These are phyloP conservation scores for Trichacis sp. DNA, from an alignment of 2,888 invertebrate species.

Conservation along the genomic window DNA sequence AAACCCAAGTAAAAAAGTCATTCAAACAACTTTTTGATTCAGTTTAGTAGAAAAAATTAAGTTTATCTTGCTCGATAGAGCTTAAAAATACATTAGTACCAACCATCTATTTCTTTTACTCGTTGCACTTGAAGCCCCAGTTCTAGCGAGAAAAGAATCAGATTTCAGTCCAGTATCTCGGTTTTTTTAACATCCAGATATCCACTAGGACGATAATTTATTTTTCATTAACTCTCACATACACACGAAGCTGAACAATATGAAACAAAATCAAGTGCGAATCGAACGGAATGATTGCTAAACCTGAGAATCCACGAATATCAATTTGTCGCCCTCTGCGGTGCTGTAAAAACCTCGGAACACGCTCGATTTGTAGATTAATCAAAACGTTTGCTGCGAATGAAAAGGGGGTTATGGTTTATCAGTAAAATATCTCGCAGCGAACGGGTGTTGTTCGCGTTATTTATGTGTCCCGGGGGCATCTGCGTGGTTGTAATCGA, in stretches of 20 bases:
- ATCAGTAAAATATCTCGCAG: slow-evolving; percentile 50
- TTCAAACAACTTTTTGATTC: not conserved
- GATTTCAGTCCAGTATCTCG: too few species aligned
- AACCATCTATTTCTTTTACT: too few species aligned
- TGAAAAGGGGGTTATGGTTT: slow-evolving; percentile 38
- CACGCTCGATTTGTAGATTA: slow-evolving; percentile 22
- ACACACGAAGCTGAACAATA: too few species aligned
- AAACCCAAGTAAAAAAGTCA: too few species aligned
- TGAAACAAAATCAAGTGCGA: not conserved
- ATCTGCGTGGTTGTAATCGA: slow-evolving; percentile 61
- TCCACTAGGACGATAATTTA: too few species aligned
- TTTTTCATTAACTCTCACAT: too few species aligned
- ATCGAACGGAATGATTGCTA: not conserved
- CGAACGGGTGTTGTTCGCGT: slow-evolving; percentile 59
- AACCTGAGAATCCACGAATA: not conserved
- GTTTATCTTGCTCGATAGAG: too few species aligned
- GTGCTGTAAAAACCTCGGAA: not conserved
- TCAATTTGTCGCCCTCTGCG: not conserved
- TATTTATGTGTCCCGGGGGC: slow-evolving; percentile 66
- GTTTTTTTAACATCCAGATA: too few species aligned
- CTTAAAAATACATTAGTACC: too few species aligned
- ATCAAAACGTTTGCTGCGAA: slow-evolving; percentile 32
- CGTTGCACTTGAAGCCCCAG: too few species aligned
- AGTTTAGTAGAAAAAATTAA: too few species aligned
- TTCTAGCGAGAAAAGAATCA: too few species aligned